These are phyloP conservation scores for Xestia sexstrigata DNA, from an alignment of 2,888 invertebrate genomes.

Conservation along the genomic window DNA sequence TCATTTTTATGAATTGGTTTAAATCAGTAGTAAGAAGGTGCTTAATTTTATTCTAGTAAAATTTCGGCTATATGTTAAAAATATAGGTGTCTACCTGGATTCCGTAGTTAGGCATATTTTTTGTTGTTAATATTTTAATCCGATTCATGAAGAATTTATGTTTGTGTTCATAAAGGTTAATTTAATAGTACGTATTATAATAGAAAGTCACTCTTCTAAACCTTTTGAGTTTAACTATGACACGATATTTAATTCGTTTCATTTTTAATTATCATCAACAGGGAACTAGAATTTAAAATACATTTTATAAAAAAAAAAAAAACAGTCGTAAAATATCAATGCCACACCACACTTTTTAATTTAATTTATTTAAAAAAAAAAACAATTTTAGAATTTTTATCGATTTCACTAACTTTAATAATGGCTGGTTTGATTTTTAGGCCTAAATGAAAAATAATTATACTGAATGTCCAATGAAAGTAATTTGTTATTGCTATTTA, in stretches of 20 bases:
- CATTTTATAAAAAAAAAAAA: neutral
- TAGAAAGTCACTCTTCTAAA: neutral
- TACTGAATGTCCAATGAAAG: neutral
- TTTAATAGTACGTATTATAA: neutral
- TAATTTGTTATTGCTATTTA: neutral
- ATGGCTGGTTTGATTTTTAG: constrained; percentile 8
- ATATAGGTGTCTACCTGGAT: neutral
- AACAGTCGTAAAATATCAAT: neutral
- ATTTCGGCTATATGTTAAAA: neutral
- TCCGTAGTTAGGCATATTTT: neutral
- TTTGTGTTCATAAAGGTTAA: neutral
- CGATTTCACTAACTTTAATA: neutral
- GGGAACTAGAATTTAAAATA: neutral
- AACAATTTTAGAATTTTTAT: neutral
- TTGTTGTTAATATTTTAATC: neutral
- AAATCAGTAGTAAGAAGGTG: neutral
- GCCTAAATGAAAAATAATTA: constrained; percentile 34
- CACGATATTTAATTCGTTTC: too few relatives aligned
- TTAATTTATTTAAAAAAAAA: neutral
- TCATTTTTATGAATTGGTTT: neutral
- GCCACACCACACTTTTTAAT: neutral
- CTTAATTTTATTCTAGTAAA: neutral
- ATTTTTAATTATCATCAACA: neutral
- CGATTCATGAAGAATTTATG: neutral
- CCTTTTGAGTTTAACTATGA: neutral